Evolutionary conservation across 2,797 vertebrate species (phyloP).

Genomic region (Platalea minor): DNA sequence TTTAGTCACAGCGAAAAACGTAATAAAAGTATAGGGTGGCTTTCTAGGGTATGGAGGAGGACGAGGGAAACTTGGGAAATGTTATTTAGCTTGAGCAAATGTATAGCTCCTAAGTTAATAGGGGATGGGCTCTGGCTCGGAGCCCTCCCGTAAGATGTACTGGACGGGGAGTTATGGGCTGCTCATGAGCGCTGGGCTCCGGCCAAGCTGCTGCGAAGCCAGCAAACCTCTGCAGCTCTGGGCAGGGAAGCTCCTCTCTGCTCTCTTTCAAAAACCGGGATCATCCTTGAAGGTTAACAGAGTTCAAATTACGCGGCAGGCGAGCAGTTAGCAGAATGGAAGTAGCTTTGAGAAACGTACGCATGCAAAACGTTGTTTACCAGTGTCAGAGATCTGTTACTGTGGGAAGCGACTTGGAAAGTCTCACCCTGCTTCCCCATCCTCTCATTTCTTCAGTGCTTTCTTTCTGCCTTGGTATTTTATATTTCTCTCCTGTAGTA

Average conservation of each 20-base stretch:
- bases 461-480: not conserved
- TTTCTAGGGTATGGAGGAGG: not conserved
- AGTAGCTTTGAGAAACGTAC: not conserved
- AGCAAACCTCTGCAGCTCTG: not conserved
- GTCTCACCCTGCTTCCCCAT: not conserved
- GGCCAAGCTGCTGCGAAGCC: not conserved
- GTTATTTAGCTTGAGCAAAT: not conserved
- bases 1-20: not conserved
- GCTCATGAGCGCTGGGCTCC: not conserved
- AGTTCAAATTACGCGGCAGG: slow-evolving; percentile 4
- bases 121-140: not conserved
- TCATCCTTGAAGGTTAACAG: slow-evolving; percentile 20
- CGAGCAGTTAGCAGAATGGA: not conserved
- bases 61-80: not conserved
- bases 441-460: not conserved
- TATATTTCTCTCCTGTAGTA: not conserved
- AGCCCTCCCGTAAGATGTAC: not conserved
- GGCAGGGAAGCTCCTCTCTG: slow-evolving; percentile 7
- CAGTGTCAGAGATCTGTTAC: not conserved
- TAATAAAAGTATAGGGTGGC: not conserved
- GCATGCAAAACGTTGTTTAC: not conserved
- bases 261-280: not conserved
- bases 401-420: not conserved
- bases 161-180: not conserved
- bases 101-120: not conserved